These are phyloP conservation scores for Plestiodon gilberti DNA, from an alignment of 2,113 vertebrate species.

Conservation along the genomic window DNA sequence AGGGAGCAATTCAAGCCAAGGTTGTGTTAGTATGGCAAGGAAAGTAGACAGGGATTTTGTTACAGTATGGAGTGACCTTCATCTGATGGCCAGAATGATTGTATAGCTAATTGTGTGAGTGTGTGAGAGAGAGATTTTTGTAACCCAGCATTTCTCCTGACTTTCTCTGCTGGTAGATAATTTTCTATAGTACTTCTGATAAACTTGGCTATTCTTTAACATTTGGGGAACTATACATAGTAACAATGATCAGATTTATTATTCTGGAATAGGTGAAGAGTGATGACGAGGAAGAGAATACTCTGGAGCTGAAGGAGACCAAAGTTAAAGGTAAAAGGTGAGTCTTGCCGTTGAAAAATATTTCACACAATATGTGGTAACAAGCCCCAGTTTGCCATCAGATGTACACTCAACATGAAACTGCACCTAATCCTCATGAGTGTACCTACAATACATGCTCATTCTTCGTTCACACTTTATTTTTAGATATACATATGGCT, in stretches of 20 bases:
- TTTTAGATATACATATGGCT: too few species aligned
- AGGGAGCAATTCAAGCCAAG: background rate
- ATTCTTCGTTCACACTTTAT: too few species aligned
- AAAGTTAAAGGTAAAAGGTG: slow-evolving; percentile 88
- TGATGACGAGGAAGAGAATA: slow-evolving; percentile 92
- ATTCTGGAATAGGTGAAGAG: slow-evolving; percentile 84
- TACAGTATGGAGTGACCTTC: background rate
- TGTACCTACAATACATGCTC: background rate
- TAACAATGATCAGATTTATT: background rate
- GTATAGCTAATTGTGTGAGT: background rate
- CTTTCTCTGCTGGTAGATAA: accelerated
- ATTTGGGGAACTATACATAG: background rate
- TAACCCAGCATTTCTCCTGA: background rate
- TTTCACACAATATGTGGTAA: background rate
- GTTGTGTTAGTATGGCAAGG: background rate
- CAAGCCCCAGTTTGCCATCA: background rate
- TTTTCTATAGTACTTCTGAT: background rate
- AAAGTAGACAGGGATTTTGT: background rate
- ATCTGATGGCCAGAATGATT: background rate
- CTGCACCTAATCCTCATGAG: background rate
- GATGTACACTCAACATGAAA: background rate
- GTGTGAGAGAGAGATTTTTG: background rate
- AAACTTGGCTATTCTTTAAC: accelerated
- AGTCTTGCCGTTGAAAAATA: slow-evolving; percentile 31
- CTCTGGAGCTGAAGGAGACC: slow-evolving; percentile 86